phyloP scores from a whole-genome alignment of 2,888 invertebrate species.

The Meiosimyza platycephala region DNA sequence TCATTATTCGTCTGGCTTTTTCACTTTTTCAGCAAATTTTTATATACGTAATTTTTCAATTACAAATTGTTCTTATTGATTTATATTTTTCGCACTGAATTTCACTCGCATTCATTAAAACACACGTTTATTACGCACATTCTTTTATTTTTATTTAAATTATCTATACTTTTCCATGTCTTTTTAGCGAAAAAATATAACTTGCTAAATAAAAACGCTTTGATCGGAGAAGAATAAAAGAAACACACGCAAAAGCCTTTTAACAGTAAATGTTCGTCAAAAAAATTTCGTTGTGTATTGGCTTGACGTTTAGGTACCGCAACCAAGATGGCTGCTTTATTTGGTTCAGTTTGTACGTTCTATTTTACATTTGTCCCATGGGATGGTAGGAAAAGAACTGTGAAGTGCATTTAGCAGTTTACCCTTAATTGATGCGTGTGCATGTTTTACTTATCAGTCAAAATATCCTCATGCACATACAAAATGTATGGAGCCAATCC shows the following conservation, averaged over 20 bases:
- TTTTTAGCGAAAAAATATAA: background rate
- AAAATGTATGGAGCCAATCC: too few relatives aligned
- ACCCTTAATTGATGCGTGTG: too few relatives aligned
- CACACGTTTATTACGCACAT: background rate
- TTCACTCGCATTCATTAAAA: too few relatives aligned
- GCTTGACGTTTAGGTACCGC: background rate
- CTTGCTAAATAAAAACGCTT: background rate
- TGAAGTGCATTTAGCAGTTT: too few relatives aligned
- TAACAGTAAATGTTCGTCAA: slow-evolving; percentile 39
- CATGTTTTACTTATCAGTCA: too few relatives aligned
- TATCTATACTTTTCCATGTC: background rate
- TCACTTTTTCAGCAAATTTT: background rate
- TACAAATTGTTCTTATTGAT: too few relatives aligned
- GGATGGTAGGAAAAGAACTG: background rate
- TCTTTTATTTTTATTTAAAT: background rate
- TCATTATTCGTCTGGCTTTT: background rate
- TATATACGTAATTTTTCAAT: too few relatives aligned
- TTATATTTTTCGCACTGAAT: too few relatives aligned
- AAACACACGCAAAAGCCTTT: slow-evolving; percentile 44
- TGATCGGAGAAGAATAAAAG: slow-evolving; percentile 34
- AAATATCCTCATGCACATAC: too few relatives aligned
- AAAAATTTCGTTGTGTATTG: background rate
- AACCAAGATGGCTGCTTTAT: background rate
- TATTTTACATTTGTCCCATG: background rate
- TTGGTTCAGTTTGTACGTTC: background rate